Percentiles rank a stretch among this genome's conserved stretches.
These are phyloP conservation scores for Tineola bisselliella DNA, from an alignment of 2,888 invertebrate genomes.

Conservation along the genomic window DNA sequence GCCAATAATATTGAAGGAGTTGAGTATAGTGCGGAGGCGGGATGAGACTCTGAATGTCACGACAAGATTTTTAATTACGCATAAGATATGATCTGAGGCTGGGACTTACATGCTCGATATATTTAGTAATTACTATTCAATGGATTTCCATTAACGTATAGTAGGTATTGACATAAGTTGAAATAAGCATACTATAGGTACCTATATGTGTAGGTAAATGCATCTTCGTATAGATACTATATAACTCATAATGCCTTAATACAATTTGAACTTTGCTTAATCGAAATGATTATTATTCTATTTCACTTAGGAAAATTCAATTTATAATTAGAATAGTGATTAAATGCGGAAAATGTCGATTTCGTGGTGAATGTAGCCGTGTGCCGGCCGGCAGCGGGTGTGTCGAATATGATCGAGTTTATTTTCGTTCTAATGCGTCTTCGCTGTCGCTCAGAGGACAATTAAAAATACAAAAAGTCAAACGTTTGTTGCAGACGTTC, in stretches of 20 bases:
- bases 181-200: too few relatives aligned
- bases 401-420: conserved; percentile 63
- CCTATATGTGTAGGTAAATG: too few relatives aligned
- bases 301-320: neutral
- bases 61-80: conserved; percentile 69
- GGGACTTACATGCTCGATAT: conserved; percentile 28
- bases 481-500: conserved; percentile 66
- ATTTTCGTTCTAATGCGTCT: conserved; percentile 66
- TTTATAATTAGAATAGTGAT: neutral
- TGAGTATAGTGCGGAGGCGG: conserved; percentile 51
- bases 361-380: neutral
- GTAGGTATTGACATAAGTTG: neutral
- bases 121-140: conserved; percentile 61
- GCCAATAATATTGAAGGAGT: conserved; percentile 63
- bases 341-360: neutral
- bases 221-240: too few relatives aligned
- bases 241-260: too few relatives aligned
- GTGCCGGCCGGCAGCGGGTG: conserved; percentile 18
- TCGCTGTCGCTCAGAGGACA: conserved; percentile 61
- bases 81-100: conserved; percentile 59
- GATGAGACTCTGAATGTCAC: conserved; percentile 57
- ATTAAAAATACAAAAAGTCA: conserved; percentile 67
- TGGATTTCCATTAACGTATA: conserved; percentile 18
- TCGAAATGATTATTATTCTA: neutral
- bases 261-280: neutral